Percentiles rank a stretch among this genome's conserved stretches.
These are phyloP conservation scores for Heterochromis multidens DNA, from an alignment of 2,113 vertebrate genomes.

Conservation along the genomic window DNA sequence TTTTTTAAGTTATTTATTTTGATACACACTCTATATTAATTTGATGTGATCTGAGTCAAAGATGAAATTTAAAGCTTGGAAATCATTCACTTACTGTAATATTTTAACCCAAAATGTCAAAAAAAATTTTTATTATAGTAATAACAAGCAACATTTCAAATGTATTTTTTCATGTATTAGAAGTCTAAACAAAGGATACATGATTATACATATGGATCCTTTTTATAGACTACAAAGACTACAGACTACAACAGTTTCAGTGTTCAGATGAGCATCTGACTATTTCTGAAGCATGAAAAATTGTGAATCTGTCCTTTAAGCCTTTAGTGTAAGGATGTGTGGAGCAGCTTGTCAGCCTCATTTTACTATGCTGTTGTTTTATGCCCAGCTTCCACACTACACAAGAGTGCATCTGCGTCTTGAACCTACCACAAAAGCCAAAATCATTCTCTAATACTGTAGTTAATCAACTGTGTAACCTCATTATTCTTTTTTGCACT, in stretches of 20 bases:
- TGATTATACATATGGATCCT: neutral
- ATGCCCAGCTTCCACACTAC: neutral
- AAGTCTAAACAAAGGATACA: neutral
- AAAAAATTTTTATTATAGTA: neutral
- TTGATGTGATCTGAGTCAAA: neutral
- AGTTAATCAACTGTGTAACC: slow-evolving; percentile 86
- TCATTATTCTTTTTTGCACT: slow-evolving; percentile 89
- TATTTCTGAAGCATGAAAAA: neutral
- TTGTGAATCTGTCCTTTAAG: neutral
- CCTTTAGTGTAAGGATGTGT: neutral
- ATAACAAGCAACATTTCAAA: neutral
- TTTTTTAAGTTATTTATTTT: neutral
- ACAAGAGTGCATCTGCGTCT: neutral
- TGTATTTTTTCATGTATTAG: neutral
- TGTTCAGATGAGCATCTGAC: neutral
- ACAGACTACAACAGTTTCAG: neutral
- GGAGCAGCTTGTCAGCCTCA: neutral
- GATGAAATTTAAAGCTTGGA: neutral
- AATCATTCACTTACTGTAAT: neutral
- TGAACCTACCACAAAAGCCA: slow-evolving; percentile 54
- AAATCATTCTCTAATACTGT: slow-evolving; percentile 76
- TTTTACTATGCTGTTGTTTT: slow-evolving; percentile 8
- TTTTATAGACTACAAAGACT: neutral
- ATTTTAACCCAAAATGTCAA: neutral
- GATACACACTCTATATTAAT: neutral